Conservation (phyloP, 2,888 invertebrate genomes). For the Sthenelais limicola region DNA sequence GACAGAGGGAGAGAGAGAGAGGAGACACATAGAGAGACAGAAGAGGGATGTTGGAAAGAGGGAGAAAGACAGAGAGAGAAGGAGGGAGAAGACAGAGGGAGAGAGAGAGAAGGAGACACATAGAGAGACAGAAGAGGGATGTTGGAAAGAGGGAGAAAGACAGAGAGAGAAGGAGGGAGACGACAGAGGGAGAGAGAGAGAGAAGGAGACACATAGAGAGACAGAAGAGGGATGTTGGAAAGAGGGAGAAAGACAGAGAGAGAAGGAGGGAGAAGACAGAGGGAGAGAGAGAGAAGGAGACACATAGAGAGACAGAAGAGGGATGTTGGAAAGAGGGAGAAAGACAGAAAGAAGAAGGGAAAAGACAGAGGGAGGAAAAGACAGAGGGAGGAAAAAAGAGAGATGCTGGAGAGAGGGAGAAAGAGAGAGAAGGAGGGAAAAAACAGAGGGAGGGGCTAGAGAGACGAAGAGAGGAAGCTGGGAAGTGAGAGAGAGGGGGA, state of each 20-base stretch:
- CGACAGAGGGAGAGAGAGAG: background rate
- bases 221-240: background rate
- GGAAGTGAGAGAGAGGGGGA: background rate
- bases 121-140: background rate
- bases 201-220: background rate
- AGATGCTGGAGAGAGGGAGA: background rate
- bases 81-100: background rate
- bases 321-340: background rate
- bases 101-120: background rate
- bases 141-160: too few relatives aligned
- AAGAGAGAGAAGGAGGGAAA: background rate
- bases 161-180: background rate
- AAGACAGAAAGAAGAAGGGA: background rate
- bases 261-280: background rate
- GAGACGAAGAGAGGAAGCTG: background rate
- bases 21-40: background rate
- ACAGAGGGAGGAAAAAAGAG: background rate
- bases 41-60: background rate
- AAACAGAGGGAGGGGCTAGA: background rate
- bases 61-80: background rate
- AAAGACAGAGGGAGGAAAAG: background rate
- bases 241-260: background rate
- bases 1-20: background rate
- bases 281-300: constrained; percentile 2
- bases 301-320: background rate